Conservation (phyloP, 2,797 vertebrate species). For the Myripristis murdjan region DNA sequence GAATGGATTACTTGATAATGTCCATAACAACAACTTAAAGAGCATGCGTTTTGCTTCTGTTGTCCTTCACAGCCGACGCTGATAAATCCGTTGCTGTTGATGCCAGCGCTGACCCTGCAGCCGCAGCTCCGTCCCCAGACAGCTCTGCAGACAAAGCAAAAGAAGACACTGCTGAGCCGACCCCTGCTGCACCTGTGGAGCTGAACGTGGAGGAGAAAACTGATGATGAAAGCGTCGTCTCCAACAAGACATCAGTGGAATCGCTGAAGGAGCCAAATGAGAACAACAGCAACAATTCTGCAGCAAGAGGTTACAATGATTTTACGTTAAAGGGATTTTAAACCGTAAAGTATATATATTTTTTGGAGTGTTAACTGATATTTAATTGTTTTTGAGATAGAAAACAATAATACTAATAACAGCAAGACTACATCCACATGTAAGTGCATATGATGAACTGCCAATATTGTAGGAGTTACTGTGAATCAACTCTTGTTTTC, state of each 20-base stretch:
- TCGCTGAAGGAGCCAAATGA: slow-evolving; percentile 73
- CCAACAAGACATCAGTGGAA: slow-evolving; percentile 76
- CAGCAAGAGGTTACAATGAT: slow-evolving; percentile 45
- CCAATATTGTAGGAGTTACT: too few species aligned
- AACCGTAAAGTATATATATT: too few species aligned
- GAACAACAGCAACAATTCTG: slow-evolving; percentile 73
- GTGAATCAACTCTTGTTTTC: too few species aligned
- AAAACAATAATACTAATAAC: too few species aligned
- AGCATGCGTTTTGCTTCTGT: slow-evolving; percentile 8
- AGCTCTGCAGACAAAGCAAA: slow-evolving; percentile 51
- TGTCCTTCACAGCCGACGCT: slow-evolving; percentile 64
- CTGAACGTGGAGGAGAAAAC: slow-evolving; percentile 57
- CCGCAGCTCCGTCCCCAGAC: slow-evolving; percentile 33
- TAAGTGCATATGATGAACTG: too few species aligned
- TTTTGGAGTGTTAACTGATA: too few species aligned
- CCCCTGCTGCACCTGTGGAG: slow-evolving; percentile 46
- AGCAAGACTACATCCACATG: too few species aligned
- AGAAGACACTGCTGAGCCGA: slow-evolving; percentile 25
- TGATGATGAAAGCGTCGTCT: slow-evolving; percentile 53
- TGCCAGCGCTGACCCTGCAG: slow-evolving; percentile 48
- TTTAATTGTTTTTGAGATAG: too few species aligned
- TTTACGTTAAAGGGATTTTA: too few species aligned
- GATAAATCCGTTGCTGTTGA: slow-evolving; percentile 44
- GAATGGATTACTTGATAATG: background rate
- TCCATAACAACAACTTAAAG: slow-evolving; percentile 3